phyloP scores from a whole-genome alignment of 2,113 vertebrate genomes.

The Psittacus erithacus region DNA sequence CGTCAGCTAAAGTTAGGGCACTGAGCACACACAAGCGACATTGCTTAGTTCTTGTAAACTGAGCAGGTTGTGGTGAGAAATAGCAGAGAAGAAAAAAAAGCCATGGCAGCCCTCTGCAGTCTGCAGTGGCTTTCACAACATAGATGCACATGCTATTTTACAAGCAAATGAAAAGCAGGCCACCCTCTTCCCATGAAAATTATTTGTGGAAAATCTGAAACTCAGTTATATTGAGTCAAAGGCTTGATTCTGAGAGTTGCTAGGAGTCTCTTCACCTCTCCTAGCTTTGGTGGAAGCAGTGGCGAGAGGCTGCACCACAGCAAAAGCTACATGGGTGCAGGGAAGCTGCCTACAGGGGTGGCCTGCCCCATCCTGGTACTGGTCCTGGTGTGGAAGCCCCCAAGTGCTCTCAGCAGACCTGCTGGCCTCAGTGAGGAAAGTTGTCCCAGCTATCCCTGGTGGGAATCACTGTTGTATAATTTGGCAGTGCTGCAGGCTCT shows the following conservation, averaged over 20 bases:
- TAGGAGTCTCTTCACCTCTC: neutral
- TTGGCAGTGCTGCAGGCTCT: neutral
- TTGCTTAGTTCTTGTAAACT: neutral
- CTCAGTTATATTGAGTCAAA: neutral
- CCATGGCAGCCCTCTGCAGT: neutral
- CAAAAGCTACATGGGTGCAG: rapidly evolving
- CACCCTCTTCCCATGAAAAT: neutral
- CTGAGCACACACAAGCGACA: neutral
- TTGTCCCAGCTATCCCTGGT: neutral
- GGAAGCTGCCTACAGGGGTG: neutral
- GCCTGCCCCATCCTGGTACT: neutral
- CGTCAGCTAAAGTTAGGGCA: neutral
- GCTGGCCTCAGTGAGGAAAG: neutral
- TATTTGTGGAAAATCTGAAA: neutral
- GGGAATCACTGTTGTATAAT: neutral
- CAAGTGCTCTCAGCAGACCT: neutral
- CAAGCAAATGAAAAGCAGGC: neutral
- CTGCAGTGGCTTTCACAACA: neutral
- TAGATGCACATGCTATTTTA: neutral
- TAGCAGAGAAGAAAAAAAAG: neutral
- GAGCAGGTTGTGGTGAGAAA: neutral
- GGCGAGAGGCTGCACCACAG: neutral
- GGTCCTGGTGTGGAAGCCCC: neutral
- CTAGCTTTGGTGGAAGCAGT: neutral
- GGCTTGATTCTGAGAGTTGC: neutral